These are phyloP conservation scores for Microlaimidae sp. DNA, from an alignment of 2,888 invertebrate species.

Conservation along the genomic window DNA sequence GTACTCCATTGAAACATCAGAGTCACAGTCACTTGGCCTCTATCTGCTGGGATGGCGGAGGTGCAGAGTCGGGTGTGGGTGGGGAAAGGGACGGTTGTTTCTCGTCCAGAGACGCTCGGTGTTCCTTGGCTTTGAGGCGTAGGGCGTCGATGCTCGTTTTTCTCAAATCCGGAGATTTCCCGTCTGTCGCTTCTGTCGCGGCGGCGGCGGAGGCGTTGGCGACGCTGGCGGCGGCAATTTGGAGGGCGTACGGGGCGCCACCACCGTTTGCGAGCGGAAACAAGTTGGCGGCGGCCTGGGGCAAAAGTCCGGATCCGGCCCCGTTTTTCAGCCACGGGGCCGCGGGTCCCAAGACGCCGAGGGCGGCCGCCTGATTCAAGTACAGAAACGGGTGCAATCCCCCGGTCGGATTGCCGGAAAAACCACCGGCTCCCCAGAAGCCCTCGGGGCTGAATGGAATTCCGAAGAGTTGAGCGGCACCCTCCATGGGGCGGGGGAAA, in stretches of 20 bases:
- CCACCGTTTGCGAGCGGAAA: not conserved
- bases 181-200: not conserved
- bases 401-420: not conserved
- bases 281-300: not conserved
- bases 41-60: too few species aligned
- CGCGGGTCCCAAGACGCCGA: not conserved
- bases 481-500: not conserved
- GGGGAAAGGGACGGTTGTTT: too few species aligned
- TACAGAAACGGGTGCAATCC: not conserved
- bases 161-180: not conserved
- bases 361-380: constrained; percentile 2
- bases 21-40: too few species aligned
- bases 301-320: too few species aligned
- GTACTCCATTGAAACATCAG: too few species aligned
- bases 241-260: not conserved
- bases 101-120: not conserved
- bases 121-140: not conserved
- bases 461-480: not conserved
- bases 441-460: not conserved
- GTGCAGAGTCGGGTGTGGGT: too few species aligned
- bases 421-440: not conserved
- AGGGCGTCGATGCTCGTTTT: constrained; percentile 2
- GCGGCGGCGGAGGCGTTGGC: not conserved
- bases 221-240: not conserved
- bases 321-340: not conserved